These are phyloP conservation scores for Apogon talboti DNA, from an alignment of 2,797 vertebrate species.

Conservation along the genomic window DNA sequence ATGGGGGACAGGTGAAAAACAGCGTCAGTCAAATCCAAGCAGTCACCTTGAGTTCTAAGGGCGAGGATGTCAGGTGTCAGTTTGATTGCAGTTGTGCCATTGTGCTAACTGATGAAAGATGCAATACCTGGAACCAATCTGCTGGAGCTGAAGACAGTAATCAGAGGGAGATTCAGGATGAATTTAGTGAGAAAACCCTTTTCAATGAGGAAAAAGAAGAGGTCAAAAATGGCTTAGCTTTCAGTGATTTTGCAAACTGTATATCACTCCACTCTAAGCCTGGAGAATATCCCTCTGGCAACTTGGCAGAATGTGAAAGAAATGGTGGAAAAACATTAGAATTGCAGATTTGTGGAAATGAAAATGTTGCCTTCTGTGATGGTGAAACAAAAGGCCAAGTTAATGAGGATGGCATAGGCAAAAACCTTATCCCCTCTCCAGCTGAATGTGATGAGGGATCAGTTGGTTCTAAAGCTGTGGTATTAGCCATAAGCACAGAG, in stretches of 20 bases:
- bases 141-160: constrained; percentile 49
- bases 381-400: constrained; percentile 54
- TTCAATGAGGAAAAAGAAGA: constrained; percentile 32
- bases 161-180: constrained; percentile 40
- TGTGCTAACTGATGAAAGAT: constrained; percentile 17
- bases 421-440: constrained; percentile 18
- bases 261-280: constrained; percentile 37
- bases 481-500: constrained; percentile 45
- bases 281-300: constrained; percentile 41
- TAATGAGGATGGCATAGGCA: constrained; percentile 45
- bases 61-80: constrained; percentile 47
- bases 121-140: constrained; percentile 39
- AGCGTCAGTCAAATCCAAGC: constrained; percentile 39
- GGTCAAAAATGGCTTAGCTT: constrained; percentile 27
- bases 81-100: constrained; percentile 56
- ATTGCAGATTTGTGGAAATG: constrained; percentile 48
- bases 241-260: constrained; percentile 42
- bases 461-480: constrained; percentile 36
- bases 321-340: constrained; percentile 40
- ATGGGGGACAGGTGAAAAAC: constrained; percentile 43
- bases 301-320: constrained; percentile 28
- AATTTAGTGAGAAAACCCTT: constrained; percentile 45
- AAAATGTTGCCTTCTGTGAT: constrained; percentile 41
- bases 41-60: constrained; percentile 24
- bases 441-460: constrained; percentile 44